These are phyloP conservation scores for Dorcus parallelipipedus DNA, from an alignment of 2,888 invertebrate species.

Conservation along the genomic window DNA sequence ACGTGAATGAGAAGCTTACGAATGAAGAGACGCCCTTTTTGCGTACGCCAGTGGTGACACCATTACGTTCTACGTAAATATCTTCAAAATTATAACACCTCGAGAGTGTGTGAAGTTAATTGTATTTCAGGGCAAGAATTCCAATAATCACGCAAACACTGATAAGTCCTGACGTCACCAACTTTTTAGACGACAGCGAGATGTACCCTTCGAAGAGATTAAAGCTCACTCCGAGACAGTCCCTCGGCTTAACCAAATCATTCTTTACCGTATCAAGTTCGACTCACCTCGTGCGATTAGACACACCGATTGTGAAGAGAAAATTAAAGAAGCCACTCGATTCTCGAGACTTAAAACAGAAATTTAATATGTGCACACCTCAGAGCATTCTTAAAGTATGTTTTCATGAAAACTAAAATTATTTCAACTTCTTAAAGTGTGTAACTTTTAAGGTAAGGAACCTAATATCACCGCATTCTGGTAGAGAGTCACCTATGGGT, in stretches of 20 bases:
- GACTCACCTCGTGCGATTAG: constrained; percentile 41
- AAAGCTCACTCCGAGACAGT: constrained; percentile 20
- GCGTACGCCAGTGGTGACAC: constrained; percentile 53
- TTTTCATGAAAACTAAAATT: neutral
- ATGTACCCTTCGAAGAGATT: constrained; percentile 28
- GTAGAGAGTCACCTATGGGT: neutral
- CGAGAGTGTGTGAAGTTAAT: neutral
- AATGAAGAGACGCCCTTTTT: constrained; percentile 61
- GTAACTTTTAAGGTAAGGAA: constrained; percentile 3
- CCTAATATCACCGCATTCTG: neutral
- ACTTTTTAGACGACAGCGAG: constrained; percentile 18
- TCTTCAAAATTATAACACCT: neutral
- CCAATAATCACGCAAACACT: constrained; percentile 30
- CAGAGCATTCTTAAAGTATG: constrained; percentile 65
- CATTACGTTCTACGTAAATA: constrained; percentile 28
- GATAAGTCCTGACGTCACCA: constrained; percentile 10
- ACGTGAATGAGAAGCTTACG: constrained; percentile 38
- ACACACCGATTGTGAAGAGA: constrained; percentile 56
- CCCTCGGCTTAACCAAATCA: constrained; percentile 4
- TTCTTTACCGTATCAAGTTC: neutral
- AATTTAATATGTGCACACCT: constrained; percentile 51
- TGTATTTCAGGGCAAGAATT: constrained; percentile 16
- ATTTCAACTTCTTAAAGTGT: neutral
- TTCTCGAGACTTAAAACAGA: constrained; percentile 14
- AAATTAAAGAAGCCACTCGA: constrained; percentile 33